Evolutionary conservation across 1,140 invertebrate species (phyloP).

Genomic region (Leptopilina clavipes): DNA sequence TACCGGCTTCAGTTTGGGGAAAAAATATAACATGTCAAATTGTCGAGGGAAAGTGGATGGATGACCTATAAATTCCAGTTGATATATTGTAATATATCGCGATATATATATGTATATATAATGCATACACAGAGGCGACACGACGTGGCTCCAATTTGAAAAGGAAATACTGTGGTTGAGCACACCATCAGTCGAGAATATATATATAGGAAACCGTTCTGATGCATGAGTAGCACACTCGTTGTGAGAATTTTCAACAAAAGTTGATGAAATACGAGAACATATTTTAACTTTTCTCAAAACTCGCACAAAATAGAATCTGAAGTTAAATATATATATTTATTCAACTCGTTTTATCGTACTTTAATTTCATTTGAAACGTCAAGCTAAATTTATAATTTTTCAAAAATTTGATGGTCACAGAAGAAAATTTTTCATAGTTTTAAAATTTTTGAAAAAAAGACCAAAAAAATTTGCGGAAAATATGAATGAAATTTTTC

Average conservation of each 20-base stretch:
- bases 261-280: slow-evolving; percentile 20
- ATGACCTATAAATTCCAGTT: slow-evolving; percentile 53
- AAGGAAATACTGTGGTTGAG: slow-evolving; percentile 48
- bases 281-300: background rate
- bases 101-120: slow-evolving; percentile 25
- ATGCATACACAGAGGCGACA: too few species aligned
- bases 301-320: background rate
- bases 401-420: too few species aligned
- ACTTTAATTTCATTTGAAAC: background rate
- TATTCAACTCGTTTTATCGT: background rate
- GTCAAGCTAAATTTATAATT: too few species aligned
- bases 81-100: slow-evolving; percentile 53
- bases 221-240: background rate
- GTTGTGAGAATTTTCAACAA: slow-evolving; percentile 5
- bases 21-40: slow-evolving; percentile 54
- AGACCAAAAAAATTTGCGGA: too few species aligned
- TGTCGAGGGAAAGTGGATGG: slow-evolving; percentile 56
- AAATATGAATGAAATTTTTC: too few species aligned
- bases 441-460: too few species aligned
- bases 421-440: too few species aligned
- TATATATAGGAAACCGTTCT: background rate
- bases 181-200: slow-evolving; percentile 14
- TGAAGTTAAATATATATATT: too few species aligned
- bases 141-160: slow-evolving; percentile 33
- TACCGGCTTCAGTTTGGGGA: slow-evolving; percentile 5